Base-by-base conservation (phyloP, 2,113 vertebrate species). In the Castor canadensis region DNA sequence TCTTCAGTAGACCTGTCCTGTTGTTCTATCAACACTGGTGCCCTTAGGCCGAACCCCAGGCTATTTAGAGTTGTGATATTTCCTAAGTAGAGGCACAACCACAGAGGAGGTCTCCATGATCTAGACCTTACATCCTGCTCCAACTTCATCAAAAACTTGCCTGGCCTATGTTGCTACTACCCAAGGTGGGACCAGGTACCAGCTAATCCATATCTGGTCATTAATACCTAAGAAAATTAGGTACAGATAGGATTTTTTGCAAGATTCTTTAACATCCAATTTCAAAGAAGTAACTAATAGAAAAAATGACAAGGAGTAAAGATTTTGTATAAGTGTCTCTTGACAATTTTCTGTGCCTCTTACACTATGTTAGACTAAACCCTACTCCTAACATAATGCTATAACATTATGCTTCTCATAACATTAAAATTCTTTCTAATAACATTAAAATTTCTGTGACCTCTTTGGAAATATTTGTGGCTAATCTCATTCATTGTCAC, bases 401-500 rank as follows among this genome's bases (percentile, higher is more conserved):
- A n/a, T n/a, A n/a, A n/a, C n/a, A n/a, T n/a, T 87, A 52, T 52
- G 52, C 52, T 15, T 52, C 52, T 15, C 15, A 9, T 52, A 10
- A 52, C 52, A 52, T n/a, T n/a, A n/a, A n/a, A 9, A 60, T 26
- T 60, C 66, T 83, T 92, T 77, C 67, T 93, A 56, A 30, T 79
- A 56, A 35, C 62, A 83, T 96, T 54, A 92, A 86, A 26, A 82
- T 80, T 47, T 67, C 83, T 56, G 6, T 87, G 49, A 91, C 67
- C 54, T 79, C 56, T 89, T 96, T 85, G 58, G 77, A 96, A 95
- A 91, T 64, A 89, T 52, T 79, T 96, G 81, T 85, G 73, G 88
- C 85, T 93, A 67, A 30, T 47, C 81, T 4, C 7, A 38, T 66
- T 93, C 47, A 49, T 30, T 81, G 28, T 85, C n/a, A 79, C 28